A percentile compares a stretch with the other conserved stretches of the same genome.
Conservation (phyloP, 2,113 vertebrate species). For the Hemicordylus capensis region DNA sequence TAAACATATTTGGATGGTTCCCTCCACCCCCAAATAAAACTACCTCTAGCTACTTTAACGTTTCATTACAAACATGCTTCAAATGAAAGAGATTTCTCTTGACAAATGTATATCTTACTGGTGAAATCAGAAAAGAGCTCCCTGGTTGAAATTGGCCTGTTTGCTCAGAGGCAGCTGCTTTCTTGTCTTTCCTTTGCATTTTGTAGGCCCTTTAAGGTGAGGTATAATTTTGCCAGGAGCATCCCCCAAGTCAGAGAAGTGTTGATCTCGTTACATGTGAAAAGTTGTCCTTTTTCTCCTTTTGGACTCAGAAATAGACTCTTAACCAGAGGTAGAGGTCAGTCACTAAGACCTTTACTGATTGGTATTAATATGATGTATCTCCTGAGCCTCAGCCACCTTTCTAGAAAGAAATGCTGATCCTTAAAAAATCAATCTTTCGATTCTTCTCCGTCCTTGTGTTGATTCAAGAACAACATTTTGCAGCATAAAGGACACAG, state of each 20-base stretch:
- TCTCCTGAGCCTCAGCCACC: conserved; percentile 58
- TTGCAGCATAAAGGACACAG: conserved; percentile 65
- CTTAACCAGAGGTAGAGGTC: conserved; percentile 36
- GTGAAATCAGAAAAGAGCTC: conserved; percentile 33
- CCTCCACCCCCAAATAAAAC: not conserved
- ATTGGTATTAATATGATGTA: conserved; percentile 36
- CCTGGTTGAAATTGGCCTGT: conserved; percentile 14
- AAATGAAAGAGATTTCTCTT: not conserved
- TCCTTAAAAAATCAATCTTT: conserved; percentile 65
- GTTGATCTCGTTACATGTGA: not conserved
- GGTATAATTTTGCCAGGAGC: conserved; percentile 43
- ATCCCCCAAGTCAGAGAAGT: conserved; percentile 46
- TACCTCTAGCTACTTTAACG: conserved; percentile 3
- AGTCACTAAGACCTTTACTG: conserved; percentile 24
- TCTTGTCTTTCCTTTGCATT: conserved; percentile 46
- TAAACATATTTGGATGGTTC: conserved; percentile 38
- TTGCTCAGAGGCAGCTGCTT: conserved; percentile 22
- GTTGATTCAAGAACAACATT: conserved; percentile 62
- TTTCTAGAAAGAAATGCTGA: conserved; percentile 62
- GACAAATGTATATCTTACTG: conserved; percentile 33
- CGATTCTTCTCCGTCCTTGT: conserved; percentile 51
- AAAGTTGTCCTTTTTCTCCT: conserved; percentile 29
- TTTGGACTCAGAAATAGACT: conserved; percentile 38
- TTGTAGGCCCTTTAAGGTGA: conserved; percentile 32
- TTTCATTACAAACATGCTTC: not conserved